phyloP scores from a whole-genome alignment of 2,888 invertebrate genomes.

The Platypus cylindrus region DNA sequence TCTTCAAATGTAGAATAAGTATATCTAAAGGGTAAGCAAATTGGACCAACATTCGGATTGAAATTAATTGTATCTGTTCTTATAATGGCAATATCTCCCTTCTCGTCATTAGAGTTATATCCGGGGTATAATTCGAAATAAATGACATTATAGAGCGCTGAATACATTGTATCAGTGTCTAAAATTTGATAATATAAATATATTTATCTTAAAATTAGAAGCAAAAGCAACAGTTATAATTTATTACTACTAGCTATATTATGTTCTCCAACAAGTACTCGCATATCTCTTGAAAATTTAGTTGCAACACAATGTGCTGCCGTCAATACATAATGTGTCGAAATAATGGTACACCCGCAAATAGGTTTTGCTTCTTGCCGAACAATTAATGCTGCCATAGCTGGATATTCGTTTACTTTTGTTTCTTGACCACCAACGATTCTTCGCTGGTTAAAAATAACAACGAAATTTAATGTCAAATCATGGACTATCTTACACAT shows the following conservation, averaged over 20 bases:
- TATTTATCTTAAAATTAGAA: background rate
- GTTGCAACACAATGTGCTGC: conserved; percentile 43
- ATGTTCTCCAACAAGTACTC: conserved; percentile 42
- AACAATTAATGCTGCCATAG: conserved; percentile 42
- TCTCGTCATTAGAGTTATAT: conserved; percentile 19
- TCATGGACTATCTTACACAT: background rate
- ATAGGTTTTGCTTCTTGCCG: conserved; percentile 22
- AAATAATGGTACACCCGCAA: conserved; percentile 45
- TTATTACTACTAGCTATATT: conserved; percentile 33
- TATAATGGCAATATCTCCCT: conserved; percentile 46
- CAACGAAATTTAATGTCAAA: background rate
- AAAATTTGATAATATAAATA: conserved; percentile 17
- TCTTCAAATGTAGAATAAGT: conserved; percentile 28
- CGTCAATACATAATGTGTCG: conserved; percentile 35
- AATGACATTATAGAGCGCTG: conserved; percentile 31
- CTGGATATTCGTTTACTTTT: conserved; percentile 44
- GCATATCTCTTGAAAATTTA: conserved; percentile 21
- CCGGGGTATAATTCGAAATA: conserved; percentile 35
- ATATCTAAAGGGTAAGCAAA: conserved; percentile 50
- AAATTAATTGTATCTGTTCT: conserved; percentile 35
- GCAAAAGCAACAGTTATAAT: conserved; percentile 1
- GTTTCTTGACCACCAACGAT: conserved; percentile 42
- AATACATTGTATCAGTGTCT: conserved; percentile 40
- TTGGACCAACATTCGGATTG: conserved; percentile 43
- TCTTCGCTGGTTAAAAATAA: conserved; percentile 14